phyloP scores from a whole-genome alignment of 2,797 vertebrate species.

The Galagoides demidoff region DNA sequence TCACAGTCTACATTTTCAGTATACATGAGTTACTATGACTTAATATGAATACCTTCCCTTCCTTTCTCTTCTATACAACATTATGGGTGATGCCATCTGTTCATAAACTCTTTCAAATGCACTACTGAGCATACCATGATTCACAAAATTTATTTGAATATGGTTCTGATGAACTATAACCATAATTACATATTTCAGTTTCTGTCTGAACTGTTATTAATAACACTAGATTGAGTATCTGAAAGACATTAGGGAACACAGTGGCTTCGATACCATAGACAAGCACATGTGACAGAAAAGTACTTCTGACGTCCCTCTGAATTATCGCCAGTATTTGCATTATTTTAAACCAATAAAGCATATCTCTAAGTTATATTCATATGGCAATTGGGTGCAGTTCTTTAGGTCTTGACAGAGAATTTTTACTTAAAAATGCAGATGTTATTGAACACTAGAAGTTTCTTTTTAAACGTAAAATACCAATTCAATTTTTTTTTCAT shows the following conservation, averaged over 20 bases:
- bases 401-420: conserved; percentile 5
- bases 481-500: conserved; percentile 49
- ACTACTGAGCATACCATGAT: neutral
- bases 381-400: neutral
- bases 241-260: neutral
- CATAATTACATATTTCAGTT: neutral
- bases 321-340: neutral
- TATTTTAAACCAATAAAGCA: neutral
- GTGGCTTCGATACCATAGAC: neutral
- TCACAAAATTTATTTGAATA: conserved; percentile 15
- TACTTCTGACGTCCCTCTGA: neutral
- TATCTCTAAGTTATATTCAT: conserved; percentile 4
- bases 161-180: conserved; percentile 19
- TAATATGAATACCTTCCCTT: neutral
- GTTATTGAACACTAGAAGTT: conserved; percentile 17
- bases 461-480: conserved; percentile 12
- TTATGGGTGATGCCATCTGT: neutral
- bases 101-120: neutral
- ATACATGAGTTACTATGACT: neutral
- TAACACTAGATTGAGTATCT: neutral
- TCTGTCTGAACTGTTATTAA: neutral
- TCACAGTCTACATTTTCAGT: neutral
- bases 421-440: conserved; percentile 1
- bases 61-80: neutral
- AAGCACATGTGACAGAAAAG: neutral